phyloP scores from a whole-genome alignment of 2,113 vertebrate genomes.

The Dolichallabes microphthalmus region DNA sequence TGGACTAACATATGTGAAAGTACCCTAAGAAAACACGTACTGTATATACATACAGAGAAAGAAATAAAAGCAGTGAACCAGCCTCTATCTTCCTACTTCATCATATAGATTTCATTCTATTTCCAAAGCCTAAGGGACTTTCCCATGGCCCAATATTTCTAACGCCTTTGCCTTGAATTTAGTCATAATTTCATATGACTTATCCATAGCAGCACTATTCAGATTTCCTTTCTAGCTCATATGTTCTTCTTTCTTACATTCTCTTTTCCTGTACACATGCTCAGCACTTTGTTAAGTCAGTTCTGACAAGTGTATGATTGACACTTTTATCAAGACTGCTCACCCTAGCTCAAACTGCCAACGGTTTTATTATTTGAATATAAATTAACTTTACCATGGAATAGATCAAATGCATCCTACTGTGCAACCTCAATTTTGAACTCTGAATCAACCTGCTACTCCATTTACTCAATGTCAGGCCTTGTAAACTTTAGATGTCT shows the following conservation, averaged over 20 bases:
- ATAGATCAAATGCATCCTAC: slow-evolving; percentile 19
- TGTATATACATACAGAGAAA: neutral
- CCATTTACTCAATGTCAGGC: slow-evolving; percentile 47
- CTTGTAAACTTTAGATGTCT: slow-evolving; percentile 51
- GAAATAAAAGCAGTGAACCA: neutral
- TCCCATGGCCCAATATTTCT: neutral
- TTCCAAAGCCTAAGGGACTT: neutral
- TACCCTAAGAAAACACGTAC: neutral
- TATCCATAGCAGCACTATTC: slow-evolving; percentile 15
- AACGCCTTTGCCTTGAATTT: neutral
- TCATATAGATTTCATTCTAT: slow-evolving; percentile 26
- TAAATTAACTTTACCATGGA: slow-evolving; percentile 25
- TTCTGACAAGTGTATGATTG: slow-evolving; percentile 30
- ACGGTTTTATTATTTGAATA: slow-evolving; percentile 35
- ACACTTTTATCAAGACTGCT: slow-evolving; percentile 36
- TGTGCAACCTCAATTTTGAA: slow-evolving; percentile 32
- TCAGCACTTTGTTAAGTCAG: neutral
- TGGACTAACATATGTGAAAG: neutral
- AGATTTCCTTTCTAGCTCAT: slow-evolving; percentile 6
- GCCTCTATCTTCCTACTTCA: slow-evolving; percentile 20
- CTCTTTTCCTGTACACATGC: neutral
- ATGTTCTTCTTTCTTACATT: slow-evolving; percentile 3
- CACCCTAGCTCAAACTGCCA: slow-evolving; percentile 7
- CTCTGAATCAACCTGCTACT: slow-evolving; percentile 40
- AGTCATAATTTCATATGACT: neutral